phyloP scores from a whole-genome alignment of 2,797 vertebrate species.

The Lepidocolaptes lacrymiger region DNA sequence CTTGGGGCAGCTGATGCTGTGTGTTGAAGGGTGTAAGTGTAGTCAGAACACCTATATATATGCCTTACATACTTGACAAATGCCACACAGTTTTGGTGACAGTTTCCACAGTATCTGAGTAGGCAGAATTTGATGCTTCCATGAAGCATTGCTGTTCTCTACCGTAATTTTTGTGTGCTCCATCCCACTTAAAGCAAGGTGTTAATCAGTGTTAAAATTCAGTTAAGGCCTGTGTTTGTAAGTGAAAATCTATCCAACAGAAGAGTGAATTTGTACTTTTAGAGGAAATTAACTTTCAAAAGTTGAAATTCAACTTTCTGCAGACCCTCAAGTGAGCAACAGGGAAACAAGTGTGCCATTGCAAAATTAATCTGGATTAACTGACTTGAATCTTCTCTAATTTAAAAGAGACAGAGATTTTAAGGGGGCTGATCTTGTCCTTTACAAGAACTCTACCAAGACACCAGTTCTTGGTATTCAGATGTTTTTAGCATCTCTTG shows the following conservation, averaged over 20 bases:
- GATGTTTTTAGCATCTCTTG: background rate
- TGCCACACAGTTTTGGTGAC: background rate
- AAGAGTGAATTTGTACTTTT: background rate
- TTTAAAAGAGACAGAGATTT: background rate
- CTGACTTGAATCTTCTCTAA: background rate
- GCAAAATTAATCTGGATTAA: background rate
- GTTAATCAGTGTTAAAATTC: background rate
- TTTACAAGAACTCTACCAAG: background rate
- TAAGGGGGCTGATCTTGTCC: background rate
- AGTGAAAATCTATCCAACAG: background rate
- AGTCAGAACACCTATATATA: background rate
- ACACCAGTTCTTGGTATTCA: background rate
- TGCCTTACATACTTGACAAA: background rate
- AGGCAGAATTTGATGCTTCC: background rate
- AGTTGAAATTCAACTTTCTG: background rate
- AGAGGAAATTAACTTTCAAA: background rate
- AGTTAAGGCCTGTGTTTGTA: background rate
- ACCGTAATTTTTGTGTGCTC: background rate
- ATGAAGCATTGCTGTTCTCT: background rate
- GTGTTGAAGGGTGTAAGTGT: background rate
- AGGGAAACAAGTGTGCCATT: background rate
- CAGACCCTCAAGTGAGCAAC: background rate
- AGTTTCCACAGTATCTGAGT: rapidly evolving
- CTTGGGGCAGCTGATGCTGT: background rate
- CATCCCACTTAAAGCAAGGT: background rate